Evolutionary conservation across 2,797 vertebrate genomes (phyloP), one percentile per base, ranked within the genome.

Genomic region (Steatocranus sp.): DNA sequence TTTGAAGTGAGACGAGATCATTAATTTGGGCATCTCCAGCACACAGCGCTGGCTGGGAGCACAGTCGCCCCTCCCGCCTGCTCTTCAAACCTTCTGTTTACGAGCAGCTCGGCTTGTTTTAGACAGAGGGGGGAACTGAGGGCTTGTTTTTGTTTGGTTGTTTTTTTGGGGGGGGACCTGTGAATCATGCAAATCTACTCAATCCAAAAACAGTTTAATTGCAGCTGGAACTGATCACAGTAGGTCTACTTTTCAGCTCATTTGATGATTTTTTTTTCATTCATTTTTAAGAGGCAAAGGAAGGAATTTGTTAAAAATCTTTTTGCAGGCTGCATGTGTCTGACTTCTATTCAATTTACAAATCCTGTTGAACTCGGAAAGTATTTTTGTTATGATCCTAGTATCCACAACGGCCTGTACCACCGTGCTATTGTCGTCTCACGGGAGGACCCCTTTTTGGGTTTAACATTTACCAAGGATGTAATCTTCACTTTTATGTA

Each of bases 401-500:
- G 79, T 76, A 75, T 78, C 70, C 75, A 25, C 20, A 32, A 25
- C 46, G 30, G 63, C 34, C 77, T 50, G 53, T 66, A 7, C 15
- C 49, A 20, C 20, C 15, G 23, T 58, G 7, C 38, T 76, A n/a
- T 83, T 84, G 66, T 78, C 8, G 12, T 80, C 85, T 78, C 63
- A 23, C 10, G 30, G 73, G 77, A 89, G 53, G 50, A 41, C 83
- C 80, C 78, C 56, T 70, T 81, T 86, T 88, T 86, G 68, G 78
- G 78, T 82, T 83, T 43, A 30, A 58, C 75, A 34, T 76, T 80
- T 30, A 70, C 51, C 1, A n/a, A 76, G 61, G 83, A 80, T 81
- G 66, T 63, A 66, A 88, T 83, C 83, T 87, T 85, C 75, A 68
- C 76, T 78, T 88, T 88, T 85, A 85, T 77, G 73, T 82, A 87